Percentiles rank a stretch among this genome's conserved stretches.
phyloP scores from a whole-genome alignment of 2,888 invertebrate genomes.

The Rhingia rostrata region DNA sequence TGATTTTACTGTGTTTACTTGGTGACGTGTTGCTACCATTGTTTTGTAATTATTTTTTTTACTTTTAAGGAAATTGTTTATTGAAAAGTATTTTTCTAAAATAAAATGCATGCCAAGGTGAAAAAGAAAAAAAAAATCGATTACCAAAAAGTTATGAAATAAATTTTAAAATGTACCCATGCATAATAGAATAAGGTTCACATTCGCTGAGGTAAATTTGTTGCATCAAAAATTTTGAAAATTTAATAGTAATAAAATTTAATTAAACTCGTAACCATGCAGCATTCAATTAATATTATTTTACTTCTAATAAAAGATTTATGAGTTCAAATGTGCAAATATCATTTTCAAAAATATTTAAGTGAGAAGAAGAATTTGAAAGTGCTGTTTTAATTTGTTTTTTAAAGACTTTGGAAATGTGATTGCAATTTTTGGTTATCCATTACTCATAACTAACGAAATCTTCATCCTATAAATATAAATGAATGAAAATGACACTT shows the following conservation, averaged over 20 bases:
- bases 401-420: background rate
- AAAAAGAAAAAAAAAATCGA: background rate
- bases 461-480: background rate
- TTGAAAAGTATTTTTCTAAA: conserved; percentile 20
- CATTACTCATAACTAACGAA: background rate
- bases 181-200: conserved; percentile 33
- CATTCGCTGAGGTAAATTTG: conserved; percentile 25
- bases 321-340: conserved; percentile 46
- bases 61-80: conserved; percentile 11
- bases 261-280: conserved; percentile 54
- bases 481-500: conserved; percentile 53
- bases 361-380: conserved; percentile 16
- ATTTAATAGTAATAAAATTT: background rate
- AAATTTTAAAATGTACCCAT: conserved; percentile 29
- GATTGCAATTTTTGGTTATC: conserved; percentile 7
- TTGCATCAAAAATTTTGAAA: conserved; percentile 6
- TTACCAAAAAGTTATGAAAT: background rate
- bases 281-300: conserved; percentile 45
- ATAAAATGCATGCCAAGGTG: conserved; percentile 48
- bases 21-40: conserved; percentile 42
- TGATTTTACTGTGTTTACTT: conserved; percentile 20
- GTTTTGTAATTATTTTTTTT: conserved; percentile 28
- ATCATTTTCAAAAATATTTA: conserved; percentile 52
- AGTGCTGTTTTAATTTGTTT: conserved; percentile 16
- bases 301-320: conserved; percentile 10